Conservation (phyloP, 2,113 vertebrate genomes). For the Tragelaphus scriptus region DNA sequence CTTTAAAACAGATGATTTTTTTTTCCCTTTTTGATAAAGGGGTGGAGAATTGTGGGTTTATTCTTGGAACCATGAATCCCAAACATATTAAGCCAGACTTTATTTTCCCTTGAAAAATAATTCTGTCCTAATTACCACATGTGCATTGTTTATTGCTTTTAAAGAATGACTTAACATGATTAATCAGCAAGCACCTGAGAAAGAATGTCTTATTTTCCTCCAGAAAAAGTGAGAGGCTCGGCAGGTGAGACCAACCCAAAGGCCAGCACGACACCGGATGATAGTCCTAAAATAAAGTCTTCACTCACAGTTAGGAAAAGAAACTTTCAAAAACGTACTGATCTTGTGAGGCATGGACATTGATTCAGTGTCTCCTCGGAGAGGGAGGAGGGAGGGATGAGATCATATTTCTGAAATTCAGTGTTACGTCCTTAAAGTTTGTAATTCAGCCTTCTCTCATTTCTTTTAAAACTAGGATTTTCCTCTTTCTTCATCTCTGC, state of each 20-base stretch:
- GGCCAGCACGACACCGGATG: neutral
- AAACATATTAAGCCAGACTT: constrained; percentile 15
- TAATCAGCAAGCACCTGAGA: neutral
- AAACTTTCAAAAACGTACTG: neutral
- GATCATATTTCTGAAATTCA: constrained; percentile 18
- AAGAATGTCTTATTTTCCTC: neutral
- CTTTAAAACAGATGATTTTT: neutral
- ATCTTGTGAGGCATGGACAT: neutral
- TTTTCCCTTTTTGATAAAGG: constrained; percentile 4
- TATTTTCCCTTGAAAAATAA: constrained; percentile 39
- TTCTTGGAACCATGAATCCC: neutral
- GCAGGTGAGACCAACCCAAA: neutral
- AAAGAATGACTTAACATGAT: constrained; percentile 1
- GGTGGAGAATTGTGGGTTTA: neutral
- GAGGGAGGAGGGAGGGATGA: neutral
- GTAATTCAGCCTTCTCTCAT: neutral
- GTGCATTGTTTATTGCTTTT: constrained; percentile 22
- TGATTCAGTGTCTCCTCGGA: neutral
- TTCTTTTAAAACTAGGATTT: neutral
- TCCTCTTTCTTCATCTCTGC: neutral
- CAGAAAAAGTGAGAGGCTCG: neutral
- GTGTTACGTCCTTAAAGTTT: neutral
- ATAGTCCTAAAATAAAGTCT: neutral
- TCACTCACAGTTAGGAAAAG: neutral
- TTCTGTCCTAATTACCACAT: neutral